Base-by-base conservation (phyloP, 1,140 invertebrate genomes). In the Cyclina sinensis region DNA sequence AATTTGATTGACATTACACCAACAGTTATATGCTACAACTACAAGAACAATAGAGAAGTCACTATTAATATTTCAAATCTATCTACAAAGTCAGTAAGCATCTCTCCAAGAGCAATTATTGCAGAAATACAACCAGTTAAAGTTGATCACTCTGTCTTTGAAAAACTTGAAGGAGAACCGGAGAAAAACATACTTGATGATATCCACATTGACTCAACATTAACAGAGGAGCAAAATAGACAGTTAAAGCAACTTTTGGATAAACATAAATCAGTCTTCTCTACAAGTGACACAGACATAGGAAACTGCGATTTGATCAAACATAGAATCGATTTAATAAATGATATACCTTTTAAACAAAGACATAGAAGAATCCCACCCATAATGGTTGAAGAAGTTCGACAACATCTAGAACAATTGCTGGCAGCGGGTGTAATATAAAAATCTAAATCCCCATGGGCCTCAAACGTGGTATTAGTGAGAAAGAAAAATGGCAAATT, bases 111-210 rank as follows among this genome's bases (percentile, higher is more conserved):
- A 35, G 39, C 65, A 30, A 35, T 73, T 2, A 7, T 88, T 65
- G 81, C 54, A 32, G 86, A 88, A 43, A 37, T 82, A n/a, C 78
- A 83, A 59, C 79, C 62, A 21, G 86, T 87, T 16, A 59, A 76
- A 7, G 73, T 78, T 0, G 68, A 76, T 35, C 18, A 79, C 4
- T 2, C 24, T 11, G 59, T 48, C 12, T 12, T 65, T 54, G 59
- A 79, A 80, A 3, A 80, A 30, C 5, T 37, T 24, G 70, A 87
- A 21, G 24, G 80, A 24, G 27, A 46, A 24, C 27, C 32, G 14
- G 0, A 27, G 32, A 21, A 30, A 9, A 30, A 73, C 9, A 4
- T 62, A 5, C n/a, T 86, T 1, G 46, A 62, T 37, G 46, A 59
- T 1, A 18, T 86, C 12, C 35, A 76, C 0, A 86, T 86, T 1